Evolutionary conservation across 2,797 vertebrate genomes (phyloP), one percentile per base, ranked within the genome.

Genomic region (Erithacus rubecula): DNA sequence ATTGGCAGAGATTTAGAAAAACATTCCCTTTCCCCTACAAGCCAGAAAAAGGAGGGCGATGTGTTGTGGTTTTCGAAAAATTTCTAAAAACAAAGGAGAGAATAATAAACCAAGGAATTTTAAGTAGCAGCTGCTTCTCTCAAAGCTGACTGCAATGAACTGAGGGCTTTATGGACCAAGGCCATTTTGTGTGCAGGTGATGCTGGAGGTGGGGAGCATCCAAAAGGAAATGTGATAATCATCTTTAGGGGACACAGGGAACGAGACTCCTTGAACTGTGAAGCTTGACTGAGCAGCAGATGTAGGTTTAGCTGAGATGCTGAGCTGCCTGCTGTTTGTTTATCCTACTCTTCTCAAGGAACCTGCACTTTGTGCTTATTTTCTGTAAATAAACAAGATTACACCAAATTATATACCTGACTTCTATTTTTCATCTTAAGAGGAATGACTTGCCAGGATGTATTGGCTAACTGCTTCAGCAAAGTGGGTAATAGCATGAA

Each of bases 311-410:
- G 69, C 47, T 44, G 67, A 72, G 65, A 53, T 0, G 0, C 62
- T 55, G 59, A 88, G 62, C 72, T 86, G 36, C 91, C 85, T 65
- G 83, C 88, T 91, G 91, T 94, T 91, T 94, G 47, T 72, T 93
- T 93, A 69, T 76, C 83, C 47, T 81, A 1, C 46, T 58, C 44
- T 78, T 44, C 53, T 83, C 69, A 62, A 86, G 26, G 18, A 96
- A 91, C 80, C 65, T 88, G n/a, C 58, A 90, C 62, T 94, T 86
- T 70, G 65, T 41, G 83, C 83, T 93, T 89, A 76, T 95, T 96
- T 86, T 93, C 94, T 80, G 60, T 77, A 92, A 93, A 90, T 78
- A 94, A 94, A 88, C 72, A 91, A 88, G 80, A 96, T 91, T 87
- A 64, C 68, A 90, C 24, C 56, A 94, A 95, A 95, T 95, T 0